Evolutionary conservation across 2,797 vertebrate species (phyloP).

Genomic region (Cygnus olor): DNA sequence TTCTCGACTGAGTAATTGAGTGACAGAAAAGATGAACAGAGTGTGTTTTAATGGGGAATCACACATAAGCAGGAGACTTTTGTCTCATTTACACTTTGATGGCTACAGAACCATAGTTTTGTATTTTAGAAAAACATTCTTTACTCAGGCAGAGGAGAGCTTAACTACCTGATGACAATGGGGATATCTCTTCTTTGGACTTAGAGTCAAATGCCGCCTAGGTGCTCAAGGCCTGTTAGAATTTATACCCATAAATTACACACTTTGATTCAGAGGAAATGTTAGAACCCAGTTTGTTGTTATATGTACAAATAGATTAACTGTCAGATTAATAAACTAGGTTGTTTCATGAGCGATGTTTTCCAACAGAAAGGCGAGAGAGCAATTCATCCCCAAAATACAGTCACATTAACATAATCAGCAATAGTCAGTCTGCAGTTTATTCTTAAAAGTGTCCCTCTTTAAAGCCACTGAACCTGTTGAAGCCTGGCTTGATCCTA

Average conservation of each 20-base stretch:
- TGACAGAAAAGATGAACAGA: background rate
- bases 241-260: background rate
- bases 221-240: background rate
- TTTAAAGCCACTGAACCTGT: background rate
- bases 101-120: background rate
- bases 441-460: background rate
- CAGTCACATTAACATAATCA: background rate
- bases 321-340: background rate
- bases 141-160: background rate
- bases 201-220: background rate
- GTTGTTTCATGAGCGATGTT: background rate
- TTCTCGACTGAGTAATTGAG: slow-evolving; percentile 3
- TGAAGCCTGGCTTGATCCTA: background rate
- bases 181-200: background rate
- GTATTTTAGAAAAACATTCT: background rate
- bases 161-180: background rate
- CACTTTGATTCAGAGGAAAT: background rate
- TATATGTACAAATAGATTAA: background rate
- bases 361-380: background rate
- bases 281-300: background rate
- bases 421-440: background rate
- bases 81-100: background rate
- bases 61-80: background rate
- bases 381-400: background rate
- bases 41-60: background rate